A percentile compares a stretch with the other conserved stretches of the same genome.
Conservation (phyloP, 2,113 vertebrate genomes). For the Osmerus eperlanus region DNA sequence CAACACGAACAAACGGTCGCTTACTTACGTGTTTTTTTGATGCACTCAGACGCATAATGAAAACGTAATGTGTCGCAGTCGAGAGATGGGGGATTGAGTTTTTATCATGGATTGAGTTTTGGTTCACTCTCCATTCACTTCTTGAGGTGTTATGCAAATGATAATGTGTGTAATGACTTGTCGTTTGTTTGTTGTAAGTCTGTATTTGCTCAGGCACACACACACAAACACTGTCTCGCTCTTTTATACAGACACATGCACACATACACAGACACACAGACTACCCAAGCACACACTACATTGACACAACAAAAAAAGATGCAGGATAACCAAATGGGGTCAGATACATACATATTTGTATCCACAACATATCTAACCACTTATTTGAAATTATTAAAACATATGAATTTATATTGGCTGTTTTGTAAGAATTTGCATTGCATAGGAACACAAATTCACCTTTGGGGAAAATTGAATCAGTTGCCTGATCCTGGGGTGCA, state of each 20-base stretch:
- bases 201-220: conserved; percentile 7
- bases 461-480: neutral
- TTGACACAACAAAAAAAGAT: conserved; percentile 1
- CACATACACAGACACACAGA: conserved; percentile 1
- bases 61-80: neutral
- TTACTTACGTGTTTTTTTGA: too few relatives aligned
- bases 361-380: neutral
- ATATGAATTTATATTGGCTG: conserved; percentile 1
- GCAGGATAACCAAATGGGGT: conserved; percentile 1
- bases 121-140: conserved; percentile 11
- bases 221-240: neutral
- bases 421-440: neutral
- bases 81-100: neutral
- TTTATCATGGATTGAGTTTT: neutral
- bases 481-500: too few relatives aligned
- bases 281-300: neutral
- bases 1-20: too few relatives aligned
- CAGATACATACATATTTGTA: conserved; percentile 5
- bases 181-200: neutral
- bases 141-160: conserved; percentile 6
- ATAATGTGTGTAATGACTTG: conserved; percentile 10
- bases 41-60: neutral
- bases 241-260: conserved; percentile 1
- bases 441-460: neutral
- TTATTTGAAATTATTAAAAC: neutral